Evolutionary conservation across 2,797 vertebrate genomes (phyloP), one percentile per base, ranked within the genome.

Genomic region (Gambelia wislizenii): DNA sequence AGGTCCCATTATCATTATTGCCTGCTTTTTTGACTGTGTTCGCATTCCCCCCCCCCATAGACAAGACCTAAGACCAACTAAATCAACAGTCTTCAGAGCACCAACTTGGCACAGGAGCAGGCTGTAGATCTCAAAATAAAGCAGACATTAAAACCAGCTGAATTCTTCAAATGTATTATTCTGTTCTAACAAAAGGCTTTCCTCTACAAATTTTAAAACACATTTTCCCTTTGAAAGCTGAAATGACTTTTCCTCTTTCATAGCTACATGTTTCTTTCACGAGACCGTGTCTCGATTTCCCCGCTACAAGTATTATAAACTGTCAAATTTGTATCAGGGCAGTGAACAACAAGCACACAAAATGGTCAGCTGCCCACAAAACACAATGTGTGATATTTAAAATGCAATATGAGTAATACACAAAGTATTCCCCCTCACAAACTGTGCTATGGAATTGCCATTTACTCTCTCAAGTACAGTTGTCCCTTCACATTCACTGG

Each of bases 151-250:
- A 93, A 93, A 91, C 75, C 89, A 85, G 42, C 59, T 7, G 44
- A 89, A 91, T 67, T 90, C 92, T 91, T 82, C 84, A 93, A 95
- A 69, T 83, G 90, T 94, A 84, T 78, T 92, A 80, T 85, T 93
- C 54, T 33, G 44, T 69, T 1, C 69, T 83, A 92, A 86, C 54
- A 88, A 69, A 94, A 85, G 64, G 33, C 83, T 89, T 91, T 70
- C 89, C 44, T 93, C 52, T 10, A 22, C 0, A 13, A 91, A 80
- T 47, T 81, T 90, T 88, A 42, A 70, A 56, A 33, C 16, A 56
- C 44, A 67, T 64, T 77, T 54, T 78, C 82, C 84, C 64, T 88
- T 72, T 39, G 0, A 25, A 52, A 74, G 33, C 42, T 4, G 18
- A 75, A 52, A 8, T 16, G 27, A 81, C 56, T 67, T 86, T 78